These are phyloP conservation scores for Aleiodes testaceus DNA, from an alignment of 2,888 invertebrate genomes.

Conservation along the genomic window DNA sequence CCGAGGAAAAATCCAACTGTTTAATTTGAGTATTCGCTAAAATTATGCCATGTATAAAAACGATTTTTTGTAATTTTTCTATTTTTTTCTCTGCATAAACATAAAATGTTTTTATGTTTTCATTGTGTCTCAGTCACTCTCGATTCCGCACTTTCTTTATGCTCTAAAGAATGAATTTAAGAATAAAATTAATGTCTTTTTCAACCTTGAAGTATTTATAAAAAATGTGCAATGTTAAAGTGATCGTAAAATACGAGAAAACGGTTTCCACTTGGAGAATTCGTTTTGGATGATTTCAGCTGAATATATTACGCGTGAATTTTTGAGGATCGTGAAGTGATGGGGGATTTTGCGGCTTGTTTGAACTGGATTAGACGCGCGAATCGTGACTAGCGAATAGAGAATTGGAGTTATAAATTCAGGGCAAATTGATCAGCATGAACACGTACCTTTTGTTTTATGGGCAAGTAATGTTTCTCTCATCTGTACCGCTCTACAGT, in stretches of 20 bases:
- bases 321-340: slow-evolving; percentile 61
- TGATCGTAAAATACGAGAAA: slow-evolving; percentile 45
- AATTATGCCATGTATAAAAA: no score
- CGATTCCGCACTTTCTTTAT: no score
- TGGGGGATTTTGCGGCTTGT: slow-evolving; percentile 67
- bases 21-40: slow-evolving; percentile 57
- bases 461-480: slow-evolving; percentile 58
- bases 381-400: slow-evolving; percentile 37
- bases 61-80: neutral
- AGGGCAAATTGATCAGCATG: slow-evolving; percentile 71
- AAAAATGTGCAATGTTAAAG: slow-evolving; percentile 2
- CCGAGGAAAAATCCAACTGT: slow-evolving; percentile 62
- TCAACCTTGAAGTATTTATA: no score
- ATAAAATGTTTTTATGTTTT: no score
- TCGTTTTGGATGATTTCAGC: slow-evolving; percentile 20
- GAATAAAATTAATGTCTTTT: no score
- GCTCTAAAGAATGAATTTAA: no score
- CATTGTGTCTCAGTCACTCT: no score
- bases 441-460: slow-evolving; percentile 66
- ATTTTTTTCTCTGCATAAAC: no score
- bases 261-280: slow-evolving; percentile 48
- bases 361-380: slow-evolving; percentile 59
- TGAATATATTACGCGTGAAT: slow-evolving; percentile 60
- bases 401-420: slow-evolving; percentile 67
- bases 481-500: slow-evolving; percentile 59